Conservation (phyloP, 1,140 invertebrate genomes). For the Atta colombica region DNA sequence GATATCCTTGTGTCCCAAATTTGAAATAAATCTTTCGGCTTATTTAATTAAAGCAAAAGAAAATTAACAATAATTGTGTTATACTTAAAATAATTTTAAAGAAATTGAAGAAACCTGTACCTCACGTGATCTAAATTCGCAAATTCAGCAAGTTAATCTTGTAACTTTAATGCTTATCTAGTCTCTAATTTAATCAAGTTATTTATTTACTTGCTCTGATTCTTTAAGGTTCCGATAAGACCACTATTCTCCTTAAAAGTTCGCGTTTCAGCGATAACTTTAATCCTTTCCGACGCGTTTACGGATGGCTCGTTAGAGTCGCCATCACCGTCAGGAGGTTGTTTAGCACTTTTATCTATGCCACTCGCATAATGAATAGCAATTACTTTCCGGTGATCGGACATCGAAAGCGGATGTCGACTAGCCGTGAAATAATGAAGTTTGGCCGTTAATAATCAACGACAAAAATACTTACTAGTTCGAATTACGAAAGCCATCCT, state of each 20-base stretch:
- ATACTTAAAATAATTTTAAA: neutral
- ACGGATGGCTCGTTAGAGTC: slow-evolving; percentile 41
- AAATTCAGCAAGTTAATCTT: neutral
- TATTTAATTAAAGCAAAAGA: neutral
- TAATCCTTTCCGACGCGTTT: slow-evolving; percentile 50
- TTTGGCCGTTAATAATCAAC: slow-evolving; percentile 4
- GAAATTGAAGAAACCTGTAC: neutral
- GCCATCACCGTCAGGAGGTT: neutral
- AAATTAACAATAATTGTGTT: neutral
- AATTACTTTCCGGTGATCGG: slow-evolving; percentile 53
- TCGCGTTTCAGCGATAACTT: slow-evolving; percentile 39
- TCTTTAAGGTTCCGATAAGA: neutral
- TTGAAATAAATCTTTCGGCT: neutral
- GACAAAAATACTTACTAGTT: slow-evolving; percentile 35
- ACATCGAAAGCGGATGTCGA: slow-evolving; percentile 51
- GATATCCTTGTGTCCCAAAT: too few species aligned
- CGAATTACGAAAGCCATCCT: neutral
- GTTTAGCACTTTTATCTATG: slow-evolving; percentile 59
- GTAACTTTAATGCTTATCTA: neutral
- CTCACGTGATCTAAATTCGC: neutral
- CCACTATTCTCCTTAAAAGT: neutral
- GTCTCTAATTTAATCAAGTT: neutral
- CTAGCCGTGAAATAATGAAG: slow-evolving; percentile 35
- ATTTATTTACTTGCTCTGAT: neutral
- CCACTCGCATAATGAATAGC: slow-evolving; percentile 54